phyloP scores from a whole-genome alignment of 2,888 invertebrate genomes.

The Drosophila affinis region DNA sequence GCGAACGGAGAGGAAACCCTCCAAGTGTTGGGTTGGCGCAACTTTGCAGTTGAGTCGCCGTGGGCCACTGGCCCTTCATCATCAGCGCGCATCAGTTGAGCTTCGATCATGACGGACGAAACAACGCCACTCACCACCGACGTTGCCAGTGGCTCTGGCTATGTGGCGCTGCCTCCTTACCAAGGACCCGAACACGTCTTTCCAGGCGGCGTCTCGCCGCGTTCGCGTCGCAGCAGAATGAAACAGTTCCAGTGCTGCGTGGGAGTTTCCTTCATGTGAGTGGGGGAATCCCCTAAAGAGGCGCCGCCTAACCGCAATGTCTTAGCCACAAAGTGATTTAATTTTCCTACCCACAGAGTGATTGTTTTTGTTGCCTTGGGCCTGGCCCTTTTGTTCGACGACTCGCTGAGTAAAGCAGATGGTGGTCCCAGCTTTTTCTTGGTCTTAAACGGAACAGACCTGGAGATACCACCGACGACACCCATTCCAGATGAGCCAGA shows the following conservation, averaged over 20 bases:
- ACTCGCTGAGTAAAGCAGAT: conserved; percentile 26
- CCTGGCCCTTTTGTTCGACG: conserved; percentile 65
- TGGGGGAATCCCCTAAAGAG: conserved; percentile 51
- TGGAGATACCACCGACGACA: conserved; percentile 34
- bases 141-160: conserved; percentile 57
- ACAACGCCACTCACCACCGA: conserved; percentile 84
- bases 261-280: conserved; percentile 89
- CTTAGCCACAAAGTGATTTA: conserved; percentile 45
- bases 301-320: conserved; percentile 22
- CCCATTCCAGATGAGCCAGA: conserved; percentile 75
- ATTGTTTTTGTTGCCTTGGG: conserved; percentile 72
- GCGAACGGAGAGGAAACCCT: conserved; percentile 65
- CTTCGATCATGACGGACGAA: conserved; percentile 83
- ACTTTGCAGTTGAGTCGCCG: conserved; percentile 44
- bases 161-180: conserved; percentile 69
- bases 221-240: conserved; percentile 84
- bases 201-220: conserved; percentile 84
- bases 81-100: conserved; percentile 46
- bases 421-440: conserved; percentile 55
- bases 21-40: conserved; percentile 60
- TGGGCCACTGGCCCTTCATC: conserved; percentile 13
- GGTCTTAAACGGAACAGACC: conserved; percentile 50
- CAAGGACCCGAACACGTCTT: conserved; percentile 84
- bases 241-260: conserved; percentile 89
- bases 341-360: conserved; percentile 60